phyloP scores from a whole-genome alignment of 1,140 invertebrate species.

The Saccostrea cuccullata region DNA sequence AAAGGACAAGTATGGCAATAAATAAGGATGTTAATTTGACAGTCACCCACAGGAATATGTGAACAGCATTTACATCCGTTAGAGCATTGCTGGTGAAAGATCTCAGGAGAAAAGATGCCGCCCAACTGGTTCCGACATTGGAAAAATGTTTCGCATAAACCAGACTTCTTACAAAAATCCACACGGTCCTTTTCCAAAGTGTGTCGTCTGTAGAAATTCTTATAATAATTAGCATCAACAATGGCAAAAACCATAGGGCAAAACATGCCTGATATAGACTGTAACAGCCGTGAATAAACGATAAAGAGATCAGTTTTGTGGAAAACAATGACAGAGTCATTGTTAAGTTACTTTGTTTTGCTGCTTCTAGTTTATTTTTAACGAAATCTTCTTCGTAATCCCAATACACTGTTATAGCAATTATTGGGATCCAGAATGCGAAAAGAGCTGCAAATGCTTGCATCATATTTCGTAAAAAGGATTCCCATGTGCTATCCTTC shows the following conservation, averaged over 20 bases:
- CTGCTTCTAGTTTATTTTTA: not conserved
- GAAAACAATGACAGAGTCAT: not conserved
- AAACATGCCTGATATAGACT: not conserved
- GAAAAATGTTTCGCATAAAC: constrained; percentile 13
- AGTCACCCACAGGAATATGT: not conserved
- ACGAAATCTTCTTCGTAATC: not conserved
- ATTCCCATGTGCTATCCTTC: not conserved
- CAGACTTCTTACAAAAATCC: constrained; percentile 2
- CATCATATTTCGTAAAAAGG: not conserved
- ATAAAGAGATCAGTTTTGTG: not conserved
- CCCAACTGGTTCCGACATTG: constrained; percentile 10
- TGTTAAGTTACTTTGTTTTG: not conserved
- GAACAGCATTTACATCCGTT: not conserved
- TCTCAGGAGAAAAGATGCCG: not conserved
- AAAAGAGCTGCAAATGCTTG: not conserved
- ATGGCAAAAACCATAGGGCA: not conserved
- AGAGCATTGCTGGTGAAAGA: constrained; percentile 13
- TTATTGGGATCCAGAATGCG: constrained; percentile 1
- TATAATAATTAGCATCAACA: constrained; percentile 1
- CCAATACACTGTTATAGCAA: not conserved
- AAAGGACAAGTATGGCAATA: not conserved
- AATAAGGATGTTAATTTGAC: not conserved
- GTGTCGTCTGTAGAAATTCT: not conserved
- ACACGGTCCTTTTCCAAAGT: constrained; percentile 10
- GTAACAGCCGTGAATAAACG: not conserved